phyloP scores from a whole-genome alignment of 2,888 invertebrate genomes.

The Cinara cedri region DNA sequence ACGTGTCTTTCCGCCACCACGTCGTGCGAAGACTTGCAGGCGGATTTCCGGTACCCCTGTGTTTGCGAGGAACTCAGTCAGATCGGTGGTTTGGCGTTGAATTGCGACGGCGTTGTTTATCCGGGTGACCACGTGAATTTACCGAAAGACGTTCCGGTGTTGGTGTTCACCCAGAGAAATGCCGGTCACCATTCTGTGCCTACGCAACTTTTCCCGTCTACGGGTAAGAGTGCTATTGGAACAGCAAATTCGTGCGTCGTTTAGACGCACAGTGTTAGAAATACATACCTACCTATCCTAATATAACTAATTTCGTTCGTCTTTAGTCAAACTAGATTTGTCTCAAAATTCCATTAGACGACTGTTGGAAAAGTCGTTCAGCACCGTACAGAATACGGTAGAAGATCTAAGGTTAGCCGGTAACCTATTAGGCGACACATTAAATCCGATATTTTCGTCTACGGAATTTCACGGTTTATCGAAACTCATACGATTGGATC shows the following conservation, averaged over 20 bases:
- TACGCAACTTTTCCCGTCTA: conserved; percentile 68
- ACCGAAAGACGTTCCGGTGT: conserved; percentile 80
- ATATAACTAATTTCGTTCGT: too few relatives aligned
- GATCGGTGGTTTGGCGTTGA: conserved; percentile 65
- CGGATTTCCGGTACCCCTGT: conserved; percentile 60
- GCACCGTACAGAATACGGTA: conserved; percentile 71
- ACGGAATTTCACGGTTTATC: conserved; percentile 80
- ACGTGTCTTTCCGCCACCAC: background rate
- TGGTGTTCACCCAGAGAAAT: conserved; percentile 78
- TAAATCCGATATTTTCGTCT: conserved; percentile 89
- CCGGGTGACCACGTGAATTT: conserved; percentile 77
- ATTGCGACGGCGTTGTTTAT: conserved; percentile 85
- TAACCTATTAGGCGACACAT: conserved; percentile 85
- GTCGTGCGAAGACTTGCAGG: conserved; percentile 59
- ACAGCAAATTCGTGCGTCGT: too few relatives aligned
- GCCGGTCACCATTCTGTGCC: conserved; percentile 83
- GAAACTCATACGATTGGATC: conserved; percentile 75
- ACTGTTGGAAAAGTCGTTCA: conserved; percentile 77
- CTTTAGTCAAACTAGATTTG: conserved; percentile 80
- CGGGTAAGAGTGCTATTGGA: conserved; percentile 58
- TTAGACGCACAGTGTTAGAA: too few relatives aligned
- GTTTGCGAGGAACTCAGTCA: conserved; percentile 58
- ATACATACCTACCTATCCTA: background rate
- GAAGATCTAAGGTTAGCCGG: conserved; percentile 75
- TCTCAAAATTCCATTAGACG: conserved; percentile 81